Conservation (phyloP, 2,797 vertebrate species). For the Pantherophis vulpinus region DNA sequence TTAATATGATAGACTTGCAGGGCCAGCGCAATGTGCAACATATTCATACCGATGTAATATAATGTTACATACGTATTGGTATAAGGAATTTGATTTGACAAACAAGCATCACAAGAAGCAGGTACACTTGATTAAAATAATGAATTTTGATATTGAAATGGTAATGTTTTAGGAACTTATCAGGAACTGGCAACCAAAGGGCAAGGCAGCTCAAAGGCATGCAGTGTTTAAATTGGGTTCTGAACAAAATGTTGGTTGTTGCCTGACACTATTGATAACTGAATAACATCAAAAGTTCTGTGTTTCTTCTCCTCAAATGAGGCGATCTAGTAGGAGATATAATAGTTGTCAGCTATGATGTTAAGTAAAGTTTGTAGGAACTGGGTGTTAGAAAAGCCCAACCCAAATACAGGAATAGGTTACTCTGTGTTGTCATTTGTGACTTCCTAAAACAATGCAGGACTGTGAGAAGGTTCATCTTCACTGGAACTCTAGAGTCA, state of each 20-base stretch:
- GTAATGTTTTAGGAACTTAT: conserved; percentile 49
- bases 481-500: neutral
- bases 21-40: too few relatives aligned
- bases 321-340: neutral
- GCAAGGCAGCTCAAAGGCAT: conserved; percentile 53
- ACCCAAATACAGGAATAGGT: fast-evolving
- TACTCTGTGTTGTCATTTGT: neutral
- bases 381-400: neutral
- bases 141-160: conserved; percentile 47
- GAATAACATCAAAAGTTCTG: conserved; percentile 52
- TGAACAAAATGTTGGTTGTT: conserved; percentile 44
- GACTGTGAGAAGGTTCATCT: fast-evolving
- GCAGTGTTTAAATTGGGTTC: conserved; percentile 45
- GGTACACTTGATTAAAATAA: conserved; percentile 9
- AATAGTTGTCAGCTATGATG: fast-evolving
- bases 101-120: conserved; percentile 2
- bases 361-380: neutral
- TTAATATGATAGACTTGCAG: too few relatives aligned
- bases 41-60: too few relatives aligned
- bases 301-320: conserved; percentile 39
- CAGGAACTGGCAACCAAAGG: conserved; percentile 58
- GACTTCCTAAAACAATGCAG: fast-evolving
- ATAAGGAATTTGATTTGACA: too few relatives aligned
- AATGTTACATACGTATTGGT: too few relatives aligned
- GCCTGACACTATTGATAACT: conserved; percentile 46